Evolutionary conservation across 2,797 vertebrate species (phyloP), one percentile per base, ranked within the genome.

Genomic region (Australoheros facetus): DNA sequence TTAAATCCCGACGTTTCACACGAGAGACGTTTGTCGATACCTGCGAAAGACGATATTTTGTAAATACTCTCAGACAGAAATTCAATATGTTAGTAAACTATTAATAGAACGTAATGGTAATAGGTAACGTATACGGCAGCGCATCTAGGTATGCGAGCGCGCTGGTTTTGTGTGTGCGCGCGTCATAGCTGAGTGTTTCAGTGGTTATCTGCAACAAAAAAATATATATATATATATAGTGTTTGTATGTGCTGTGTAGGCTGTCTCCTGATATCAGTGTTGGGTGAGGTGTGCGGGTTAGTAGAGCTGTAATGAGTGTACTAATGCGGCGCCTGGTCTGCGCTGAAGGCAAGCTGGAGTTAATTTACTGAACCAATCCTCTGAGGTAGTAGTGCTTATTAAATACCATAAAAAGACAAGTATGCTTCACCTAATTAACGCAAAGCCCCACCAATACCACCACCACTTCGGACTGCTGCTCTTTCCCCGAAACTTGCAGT

Each of bases 61-160:
- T 94, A 94, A 95, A 95, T 94, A 94, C 84, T 91, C 88, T 75
- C 78, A 85, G 88, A 92, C 83, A 77, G 94, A 93, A 93, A 96
- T 91, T 21, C 84, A 93, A 95, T 96, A 94, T 90, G 92, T 96
- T 93, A 93, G 93, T 95, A 95, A 96, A 96, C 95, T 96, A 96
- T 95, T 96, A 94, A 96, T 96, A 96, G 95, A 93, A 86, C 21
- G 81, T 93, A 92, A 94, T 94, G 94, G 92, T 93, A 94, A 90
- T 92, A 90, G 92, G 93, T 94, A 93, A 94, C 92, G 92, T 88
- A 95, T 93, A 95, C 92, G 91, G 84, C 88, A 62, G 89, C 87
- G 78, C 87, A 75, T 91, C 86, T 92, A 92, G 91, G 90, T 92
- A 91, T 90, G 87, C 56, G 78, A 70, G 86, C 77, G 81, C 72